Conservation (phyloP, 1,140 invertebrate species). For the Caenorhabditis briggsae region DNA sequence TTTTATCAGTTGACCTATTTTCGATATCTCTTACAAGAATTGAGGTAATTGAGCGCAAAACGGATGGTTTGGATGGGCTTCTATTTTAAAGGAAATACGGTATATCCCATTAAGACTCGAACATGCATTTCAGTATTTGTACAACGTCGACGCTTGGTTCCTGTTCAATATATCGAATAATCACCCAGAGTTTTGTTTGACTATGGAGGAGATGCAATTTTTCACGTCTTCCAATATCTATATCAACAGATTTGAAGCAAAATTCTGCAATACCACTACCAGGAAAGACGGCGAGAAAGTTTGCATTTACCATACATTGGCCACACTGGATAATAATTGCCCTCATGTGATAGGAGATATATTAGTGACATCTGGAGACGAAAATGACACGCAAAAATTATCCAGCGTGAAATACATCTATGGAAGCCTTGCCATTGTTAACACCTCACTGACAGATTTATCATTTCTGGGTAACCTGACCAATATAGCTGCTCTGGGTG, state of each 20-base stretch:
- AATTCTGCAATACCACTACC: not conserved
- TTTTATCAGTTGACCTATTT: too few relatives aligned
- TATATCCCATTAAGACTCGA: too few relatives aligned
- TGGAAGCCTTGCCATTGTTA: not conserved
- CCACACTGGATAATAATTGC: not conserved
- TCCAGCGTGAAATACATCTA: not conserved
- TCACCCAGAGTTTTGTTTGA: constrained; percentile 18
- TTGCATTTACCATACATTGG: not conserved
- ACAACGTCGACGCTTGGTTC: not conserved
- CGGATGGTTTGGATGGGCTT: too few relatives aligned
- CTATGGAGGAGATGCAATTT: not conserved
- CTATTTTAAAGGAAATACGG: too few relatives aligned
- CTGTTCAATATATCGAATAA: not conserved
- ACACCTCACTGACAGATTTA: not conserved
- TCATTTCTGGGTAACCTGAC: not conserved
- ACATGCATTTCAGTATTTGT: too few relatives aligned
- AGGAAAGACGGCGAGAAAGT: not conserved
- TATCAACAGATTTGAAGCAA: not conserved
- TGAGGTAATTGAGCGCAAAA: too few relatives aligned
- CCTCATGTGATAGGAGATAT: not conserved
- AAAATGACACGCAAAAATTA: not conserved
- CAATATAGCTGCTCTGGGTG: not conserved
- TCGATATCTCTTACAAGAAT: too few relatives aligned
- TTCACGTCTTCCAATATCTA: not conserved
- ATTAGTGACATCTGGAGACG: not conserved